Base-by-base conservation (phyloP, 2,888 invertebrate species). In the Tinea semifulvella region DNA sequence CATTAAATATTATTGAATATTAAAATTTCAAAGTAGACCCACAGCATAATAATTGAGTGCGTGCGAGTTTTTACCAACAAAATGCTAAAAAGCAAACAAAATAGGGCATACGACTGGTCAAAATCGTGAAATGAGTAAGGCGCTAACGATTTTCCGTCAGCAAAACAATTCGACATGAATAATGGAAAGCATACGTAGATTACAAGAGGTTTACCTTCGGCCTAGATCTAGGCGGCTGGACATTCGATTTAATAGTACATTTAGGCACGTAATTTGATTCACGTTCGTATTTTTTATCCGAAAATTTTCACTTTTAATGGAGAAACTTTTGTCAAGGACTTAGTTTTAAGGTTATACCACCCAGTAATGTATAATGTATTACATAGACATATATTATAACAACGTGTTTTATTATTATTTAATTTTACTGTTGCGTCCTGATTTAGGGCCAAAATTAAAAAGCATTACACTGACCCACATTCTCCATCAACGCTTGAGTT, bases 131-230 rank as follows among this genome's bases (percentile, higher is more conserved):
- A 79, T 77, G 79, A 77, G 61, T 47, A 27, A 36, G 52, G 54
- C 47, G 54, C 58, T 72, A 75, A 73, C 71, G 70, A 76, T 73
- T 76, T 76, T 73, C 65, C 64, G 65, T 72, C 69, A 70, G 61
- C 58, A 52, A 54, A 63, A 68, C 68, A 68, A 70, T 72, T 57
- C 68, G 50, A 61, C 66, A 71, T 75, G 73, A 76, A 75, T 77
- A 72, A 76, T 77, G 68, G 62, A 73, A 59, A 58, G 53, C 62
- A 60, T 42, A 28, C 61, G 61, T 59, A 62, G 49, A 22, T 44
- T 16, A 38, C 43, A 42, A 28, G 35, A 19, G 17, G 51, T 48
- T 47, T 40, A 52, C 55, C 56, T 58, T 53, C 62, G 70, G 61
- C 71, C 76, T 61, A 76, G 60, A 73, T 75, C 63, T 66, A 19